phyloP scores from a whole-genome alignment of 2,797 vertebrate genomes.

The Thripadectes ignobilis region DNA sequence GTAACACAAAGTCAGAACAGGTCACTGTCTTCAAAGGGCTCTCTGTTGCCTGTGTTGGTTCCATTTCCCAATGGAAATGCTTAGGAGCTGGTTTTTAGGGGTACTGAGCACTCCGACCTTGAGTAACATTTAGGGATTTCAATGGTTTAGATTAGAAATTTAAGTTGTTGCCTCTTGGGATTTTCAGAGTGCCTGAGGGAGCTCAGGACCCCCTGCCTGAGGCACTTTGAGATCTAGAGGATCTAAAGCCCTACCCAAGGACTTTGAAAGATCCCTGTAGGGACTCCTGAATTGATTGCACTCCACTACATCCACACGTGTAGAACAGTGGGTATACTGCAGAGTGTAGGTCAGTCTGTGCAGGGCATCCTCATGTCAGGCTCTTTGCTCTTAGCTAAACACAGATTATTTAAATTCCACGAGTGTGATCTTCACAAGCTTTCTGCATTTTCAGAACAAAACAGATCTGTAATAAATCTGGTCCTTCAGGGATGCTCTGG shows the following conservation, averaged over 20 bases:
- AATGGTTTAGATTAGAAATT: neutral
- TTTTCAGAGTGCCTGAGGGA: neutral
- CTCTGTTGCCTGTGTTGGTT: neutral
- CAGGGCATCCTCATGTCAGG: neutral
- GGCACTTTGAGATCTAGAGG: neutral
- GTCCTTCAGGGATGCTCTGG: neutral
- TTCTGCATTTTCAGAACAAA: neutral
- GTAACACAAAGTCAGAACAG: neutral
- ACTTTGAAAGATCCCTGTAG: accelerated
- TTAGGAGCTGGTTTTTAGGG: neutral
- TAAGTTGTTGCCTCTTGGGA: neutral
- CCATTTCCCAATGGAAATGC: neutral
- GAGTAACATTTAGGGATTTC: neutral
- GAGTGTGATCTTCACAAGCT: neutral
- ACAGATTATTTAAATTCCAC: neutral
- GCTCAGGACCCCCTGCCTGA: neutral
- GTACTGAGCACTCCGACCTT: neutral
- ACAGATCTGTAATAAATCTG: neutral
- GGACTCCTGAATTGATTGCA: neutral
- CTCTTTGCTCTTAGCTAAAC: neutral
- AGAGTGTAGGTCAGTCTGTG: neutral
- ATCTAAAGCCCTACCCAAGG: accelerated
- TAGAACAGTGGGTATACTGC: accelerated
- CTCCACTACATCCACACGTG: accelerated
- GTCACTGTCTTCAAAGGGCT: neutral